Conservation (phyloP, 1,140 invertebrate genomes). For the Alviniconcha marisindica region DNA sequence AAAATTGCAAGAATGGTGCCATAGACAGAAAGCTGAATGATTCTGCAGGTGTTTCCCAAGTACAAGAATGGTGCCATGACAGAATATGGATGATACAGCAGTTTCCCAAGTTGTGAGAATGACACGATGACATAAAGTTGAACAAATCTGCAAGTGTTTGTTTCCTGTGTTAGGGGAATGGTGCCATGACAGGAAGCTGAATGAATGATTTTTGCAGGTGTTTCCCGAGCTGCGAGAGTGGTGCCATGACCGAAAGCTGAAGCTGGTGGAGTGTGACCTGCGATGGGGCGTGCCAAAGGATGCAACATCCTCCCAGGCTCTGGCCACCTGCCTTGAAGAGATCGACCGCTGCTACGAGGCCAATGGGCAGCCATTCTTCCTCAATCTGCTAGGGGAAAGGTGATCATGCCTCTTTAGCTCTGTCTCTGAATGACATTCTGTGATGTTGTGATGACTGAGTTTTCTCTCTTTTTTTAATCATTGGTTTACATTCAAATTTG, state of each 20-base stretch:
- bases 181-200: slow-evolving; percentile 66
- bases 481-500: too few species aligned
- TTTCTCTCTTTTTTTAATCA: slow-evolving; percentile 7
- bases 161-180: slow-evolving; percentile 75
- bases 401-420: too few species aligned
- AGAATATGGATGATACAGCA: too few species aligned
- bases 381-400: slow-evolving; percentile 71
- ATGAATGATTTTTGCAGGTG: slow-evolving; percentile 60
- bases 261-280: slow-evolving; percentile 74
- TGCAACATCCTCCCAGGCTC: slow-evolving; percentile 65
- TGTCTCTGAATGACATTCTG: slow-evolving; percentile 6
- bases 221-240: slow-evolving; percentile 75
- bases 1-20: too few species aligned
- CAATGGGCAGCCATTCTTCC: slow-evolving; percentile 70
- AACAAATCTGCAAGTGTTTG: too few species aligned
- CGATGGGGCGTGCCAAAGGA: slow-evolving; percentile 75
- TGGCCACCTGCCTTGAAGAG: slow-evolving; percentile 72
- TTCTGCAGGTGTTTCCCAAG: too few species aligned
- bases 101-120: too few species aligned
- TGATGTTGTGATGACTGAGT: slow-evolving; percentile 16
- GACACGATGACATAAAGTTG: too few species aligned
- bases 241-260: slow-evolving; percentile 66
- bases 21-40: too few species aligned
- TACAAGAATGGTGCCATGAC: too few species aligned
- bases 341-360: slow-evolving; percentile 69